Conservation (phyloP, 2,797 vertebrate genomes). For the Orestias chungarensis region DNA sequence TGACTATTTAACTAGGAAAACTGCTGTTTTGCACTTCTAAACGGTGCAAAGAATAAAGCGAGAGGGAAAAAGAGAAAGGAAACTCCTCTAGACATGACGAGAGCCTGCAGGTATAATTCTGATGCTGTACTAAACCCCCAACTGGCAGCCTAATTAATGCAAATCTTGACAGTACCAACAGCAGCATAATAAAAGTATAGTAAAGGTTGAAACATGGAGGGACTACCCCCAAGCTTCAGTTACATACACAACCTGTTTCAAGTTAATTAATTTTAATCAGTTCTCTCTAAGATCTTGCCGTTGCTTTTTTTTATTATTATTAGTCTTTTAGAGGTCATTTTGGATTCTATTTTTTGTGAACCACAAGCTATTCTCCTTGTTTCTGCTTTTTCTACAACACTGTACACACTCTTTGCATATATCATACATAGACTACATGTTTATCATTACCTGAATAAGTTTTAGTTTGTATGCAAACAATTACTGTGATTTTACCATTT, state of each 20-base stretch:
- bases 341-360: background rate
- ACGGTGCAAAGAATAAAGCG: background rate
- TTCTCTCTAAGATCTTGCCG: constrained; percentile 18
- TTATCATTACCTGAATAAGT: too few species aligned
- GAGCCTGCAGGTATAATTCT: constrained; percentile 18
- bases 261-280: constrained; percentile 7
- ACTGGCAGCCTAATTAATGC: constrained; percentile 59
- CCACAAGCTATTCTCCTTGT: background rate
- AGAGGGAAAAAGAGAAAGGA: constrained; percentile 2
- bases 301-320: constrained; percentile 5
- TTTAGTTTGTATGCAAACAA: background rate
- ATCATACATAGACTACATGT: background rate
- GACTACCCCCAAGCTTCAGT: constrained; percentile 16
- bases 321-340: background rate
- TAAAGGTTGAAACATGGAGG: constrained; percentile 26
- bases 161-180: constrained; percentile 61
- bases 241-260: constrained; percentile 10
- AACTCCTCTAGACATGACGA: constrained; percentile 13
- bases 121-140: constrained; percentile 5
- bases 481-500: background rate
- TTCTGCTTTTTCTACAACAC: background rate
- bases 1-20: background rate
- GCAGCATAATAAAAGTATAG: constrained; percentile 46
- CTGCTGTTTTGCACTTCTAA: constrained; percentile 2
- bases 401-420: background rate